phyloP scores from a whole-genome alignment of 2,113 vertebrate species.

The Sterrhoptilus dennistouni region DNA sequence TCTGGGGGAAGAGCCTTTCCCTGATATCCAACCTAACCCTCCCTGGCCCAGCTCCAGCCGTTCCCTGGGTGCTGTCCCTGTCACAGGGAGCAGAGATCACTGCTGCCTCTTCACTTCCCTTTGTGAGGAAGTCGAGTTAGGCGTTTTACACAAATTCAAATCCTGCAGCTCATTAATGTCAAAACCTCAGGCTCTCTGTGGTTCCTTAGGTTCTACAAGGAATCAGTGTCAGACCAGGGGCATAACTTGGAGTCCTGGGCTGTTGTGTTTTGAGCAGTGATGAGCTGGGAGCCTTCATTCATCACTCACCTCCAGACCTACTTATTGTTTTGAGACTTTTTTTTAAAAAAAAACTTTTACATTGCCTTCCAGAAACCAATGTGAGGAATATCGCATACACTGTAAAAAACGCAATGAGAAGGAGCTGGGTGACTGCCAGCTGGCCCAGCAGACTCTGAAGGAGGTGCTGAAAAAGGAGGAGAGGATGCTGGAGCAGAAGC shows the following conservation, averaged over 20 bases:
- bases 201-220: neutral
- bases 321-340: neutral
- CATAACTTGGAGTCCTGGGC: neutral
- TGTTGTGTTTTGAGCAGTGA: no score
- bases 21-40: accelerated
- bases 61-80: accelerated
- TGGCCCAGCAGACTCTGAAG: slow-evolving; percentile 76
- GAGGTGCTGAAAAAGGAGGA: slow-evolving; percentile 56
- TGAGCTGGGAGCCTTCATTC: neutral
- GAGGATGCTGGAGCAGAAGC: slow-evolving; percentile 75
- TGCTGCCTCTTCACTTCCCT: neutral
- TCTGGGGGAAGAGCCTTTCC: neutral
- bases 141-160: neutral
- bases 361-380: slow-evolving; percentile 72
- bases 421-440: slow-evolving; percentile 71
- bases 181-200: neutral
- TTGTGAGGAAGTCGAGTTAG: neutral
- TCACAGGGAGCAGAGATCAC: accelerated
- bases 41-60: neutral
- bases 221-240: neutral
- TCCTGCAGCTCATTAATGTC: neutral
- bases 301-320: neutral
- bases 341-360: neutral
- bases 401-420: slow-evolving; percentile 40
- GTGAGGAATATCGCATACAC: slow-evolving; percentile 75